Base-by-base conservation (phyloP, 2,113 vertebrate genomes). In the Rhinolophus ferrumequinum region DNA sequence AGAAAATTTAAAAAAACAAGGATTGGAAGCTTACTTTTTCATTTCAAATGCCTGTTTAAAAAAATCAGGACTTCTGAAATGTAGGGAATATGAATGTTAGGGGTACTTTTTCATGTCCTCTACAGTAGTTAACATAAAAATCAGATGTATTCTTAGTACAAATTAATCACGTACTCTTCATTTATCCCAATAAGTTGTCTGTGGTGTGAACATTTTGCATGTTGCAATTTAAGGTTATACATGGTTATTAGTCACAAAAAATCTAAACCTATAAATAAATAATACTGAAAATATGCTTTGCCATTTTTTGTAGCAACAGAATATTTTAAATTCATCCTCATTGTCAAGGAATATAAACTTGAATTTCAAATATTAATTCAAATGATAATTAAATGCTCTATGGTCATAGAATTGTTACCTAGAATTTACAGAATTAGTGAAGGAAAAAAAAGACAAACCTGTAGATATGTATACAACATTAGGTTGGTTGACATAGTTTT, bases 291-390 rank as follows among this genome's bases (percentile, higher is more conserved):
- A 87, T 90, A 44, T 35, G 35, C 30, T 83, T 81, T 73, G 6
- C 2, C 38, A 88, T 75, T 70, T 90, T 93, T 13, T 58, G 16
- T 67, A 62, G 33, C 18, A 93, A 87, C 2, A 41, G 1, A 12
- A 50, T 77, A 72, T 58, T 89, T 12, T 58, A 92, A 76, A 58
- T 73, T 69, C 15, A 80, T 94, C 18, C 85, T 96, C 52, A 38
- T 88, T 85, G 58, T 88, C 28, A 84, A 95, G 84, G 33, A 85
- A 41, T 93, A 90, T 73, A 84, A 92, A 72, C 10, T 80, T 81
- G 38, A 95, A 73, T 62, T 81, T 38, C 6, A 92, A 76, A 87
- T 77, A 92, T 75, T 81, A 85, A 94, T 64, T 89, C 44, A 64
- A 90, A 4, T 52, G 38, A 13, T 73, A 52, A 75, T 92, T 70